Conservation (phyloP, 2,888 invertebrate genomes). For the Zygogramma bicolorata region DNA sequence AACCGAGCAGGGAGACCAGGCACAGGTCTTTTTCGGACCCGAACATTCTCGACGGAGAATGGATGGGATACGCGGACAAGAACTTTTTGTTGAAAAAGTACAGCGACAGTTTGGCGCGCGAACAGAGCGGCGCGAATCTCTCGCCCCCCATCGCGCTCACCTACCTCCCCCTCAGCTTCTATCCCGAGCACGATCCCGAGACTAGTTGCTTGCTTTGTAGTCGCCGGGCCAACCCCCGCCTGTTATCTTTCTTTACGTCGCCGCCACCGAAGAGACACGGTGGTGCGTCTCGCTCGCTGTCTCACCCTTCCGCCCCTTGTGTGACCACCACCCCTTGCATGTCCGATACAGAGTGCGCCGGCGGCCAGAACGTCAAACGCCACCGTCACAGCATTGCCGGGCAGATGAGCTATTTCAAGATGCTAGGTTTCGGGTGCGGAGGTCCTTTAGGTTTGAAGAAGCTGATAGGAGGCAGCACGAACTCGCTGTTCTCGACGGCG, state of each 20-base stretch:
- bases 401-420: conserved; percentile 94
- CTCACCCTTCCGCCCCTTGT: conserved; percentile 57
- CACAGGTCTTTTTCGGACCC: conserved; percentile 65
- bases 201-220: conserved; percentile 51
- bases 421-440: conserved; percentile 83
- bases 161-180: conserved; percentile 57
- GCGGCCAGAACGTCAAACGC: conserved; percentile 72
- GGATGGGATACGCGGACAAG: conserved; percentile 50
- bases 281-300: conserved; percentile 57
- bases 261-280: conserved; percentile 37
- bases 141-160: conserved; percentile 54
- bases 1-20: conserved; percentile 39
- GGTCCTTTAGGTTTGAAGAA: conserved; percentile 71
- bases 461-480: conserved; percentile 76
- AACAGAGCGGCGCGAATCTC: conserved; percentile 43
- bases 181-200: conserved; percentile 55
- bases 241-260: conserved; percentile 61
- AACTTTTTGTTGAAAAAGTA: conserved; percentile 55
- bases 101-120: conserved; percentile 49
- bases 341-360: conserved; percentile 64
- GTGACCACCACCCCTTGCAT: conserved; percentile 60
- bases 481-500: conserved; percentile 94
- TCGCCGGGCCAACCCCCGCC: conserved; percentile 57
- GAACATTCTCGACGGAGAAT: conserved; percentile 61
- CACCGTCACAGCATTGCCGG: conserved; percentile 97